Evolutionary conservation across 2,888 invertebrate genomes (phyloP), one percentile per base, ranked within the genome.

Genomic region (Sphaeridia pumilis): DNA sequence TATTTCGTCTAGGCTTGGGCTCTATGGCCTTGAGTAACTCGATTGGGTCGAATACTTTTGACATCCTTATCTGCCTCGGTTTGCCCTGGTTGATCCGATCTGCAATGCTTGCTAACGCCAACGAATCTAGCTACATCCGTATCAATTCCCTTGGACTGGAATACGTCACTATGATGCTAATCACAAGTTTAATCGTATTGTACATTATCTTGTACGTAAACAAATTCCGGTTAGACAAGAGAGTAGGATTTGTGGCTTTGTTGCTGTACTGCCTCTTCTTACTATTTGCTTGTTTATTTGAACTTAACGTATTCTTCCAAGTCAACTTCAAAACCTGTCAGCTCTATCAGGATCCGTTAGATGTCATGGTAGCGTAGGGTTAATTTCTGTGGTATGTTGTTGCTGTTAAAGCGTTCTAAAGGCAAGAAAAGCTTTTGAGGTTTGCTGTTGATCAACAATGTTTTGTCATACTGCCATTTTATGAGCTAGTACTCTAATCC

Each of bases 1-100:
- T n/a, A n/a, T n/a, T n/a, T 35, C 43, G n/a, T 31, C 17, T 71
- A 87, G 87, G 87, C 58, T 84, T 87, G 67, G 87, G 87, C 52
- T 86, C 87, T 34, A 89, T 89, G 88, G 89, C 88, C 21, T 85
- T 89, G 64, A 87, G 87, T 70, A 89, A 88, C 70, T 87, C 88
- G 2, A 85, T 89, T 66, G 88, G 88, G 47, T 88, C 87, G 26
- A 89, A 89, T 69, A 87, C 88, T 1, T 89, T 89, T 69, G 88
- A 88, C 69, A 88, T 89, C 61, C 73, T 89, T n/a, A 72, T 88
- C 41, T 88, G 88, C 67, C 74, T 89, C 46, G 87, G 87, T 1
- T 69, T 87, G 24, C 89, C 89, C 0, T 90, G 89, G 89, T 78
- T 86, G 51, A 81, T 88, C 61, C 83, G 68, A 81, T 82, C 3